These are phyloP conservation scores for Taxidea taxus DNA, from an alignment of 2,113 vertebrate species.

Conservation along the genomic window DNA sequence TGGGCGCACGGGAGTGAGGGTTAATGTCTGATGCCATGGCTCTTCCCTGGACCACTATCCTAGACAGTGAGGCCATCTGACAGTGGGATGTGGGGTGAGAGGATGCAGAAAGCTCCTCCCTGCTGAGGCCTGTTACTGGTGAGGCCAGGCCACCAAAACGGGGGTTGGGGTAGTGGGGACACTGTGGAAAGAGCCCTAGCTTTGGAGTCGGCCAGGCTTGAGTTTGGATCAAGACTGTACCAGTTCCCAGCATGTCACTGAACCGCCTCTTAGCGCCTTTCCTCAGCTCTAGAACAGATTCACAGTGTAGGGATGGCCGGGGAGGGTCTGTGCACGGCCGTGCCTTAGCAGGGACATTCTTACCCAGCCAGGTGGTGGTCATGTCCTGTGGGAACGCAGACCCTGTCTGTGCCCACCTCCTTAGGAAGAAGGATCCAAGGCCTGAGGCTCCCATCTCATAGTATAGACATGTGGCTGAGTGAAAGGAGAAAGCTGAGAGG, in stretches of 20 bases:
- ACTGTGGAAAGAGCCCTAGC: background rate
- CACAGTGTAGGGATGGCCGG: background rate
- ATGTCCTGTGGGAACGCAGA: background rate
- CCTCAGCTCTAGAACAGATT: background rate
- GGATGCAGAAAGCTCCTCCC: background rate
- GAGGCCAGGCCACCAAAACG: background rate
- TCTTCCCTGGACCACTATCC: background rate
- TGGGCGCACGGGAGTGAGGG: background rate
- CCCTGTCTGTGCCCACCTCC: background rate
- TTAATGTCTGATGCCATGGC: background rate
- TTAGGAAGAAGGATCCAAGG: background rate
- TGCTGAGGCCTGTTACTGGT: background rate
- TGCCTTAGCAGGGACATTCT: background rate
- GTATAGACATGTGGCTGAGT: accelerated
- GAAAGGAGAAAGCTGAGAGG: background rate
- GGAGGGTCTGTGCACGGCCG: background rate
- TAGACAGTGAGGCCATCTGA: background rate
- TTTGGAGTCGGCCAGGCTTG: background rate
- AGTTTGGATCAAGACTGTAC: background rate
- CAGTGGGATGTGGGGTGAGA: background rate
- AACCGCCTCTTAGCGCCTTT: background rate
- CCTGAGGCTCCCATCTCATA: background rate
- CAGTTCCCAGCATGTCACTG: background rate
- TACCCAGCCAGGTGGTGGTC: background rate
- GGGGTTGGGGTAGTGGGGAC: background rate